Evolutionary conservation across 1,140 invertebrate species (phyloP), one percentile per base, ranked within the genome.

Genomic region (Agrilus planipennis): DNA sequence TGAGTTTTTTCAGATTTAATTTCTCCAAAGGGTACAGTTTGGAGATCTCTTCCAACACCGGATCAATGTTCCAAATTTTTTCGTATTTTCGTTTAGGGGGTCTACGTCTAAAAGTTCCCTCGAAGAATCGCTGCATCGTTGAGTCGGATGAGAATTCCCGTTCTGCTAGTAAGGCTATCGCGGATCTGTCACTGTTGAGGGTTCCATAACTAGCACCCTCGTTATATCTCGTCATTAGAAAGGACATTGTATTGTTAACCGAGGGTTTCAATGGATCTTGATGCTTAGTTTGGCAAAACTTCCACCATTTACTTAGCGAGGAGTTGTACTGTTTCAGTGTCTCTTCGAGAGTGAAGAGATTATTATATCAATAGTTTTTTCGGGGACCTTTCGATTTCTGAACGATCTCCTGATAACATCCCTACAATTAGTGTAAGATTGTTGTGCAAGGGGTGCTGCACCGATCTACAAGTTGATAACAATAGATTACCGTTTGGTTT

Each of bases 31-130:
- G 23, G 23, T 27, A 27, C 23, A 27, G 12, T 7, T 7, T 27
- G 7, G 7, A 9, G 12, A 27, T 27, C 7, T 27, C 7, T 27
- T 27, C 12, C 35, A 61, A 45, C 5, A 58, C 52, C 4, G 49
- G 16, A 21, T 47, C 28, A 2, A 51, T 46, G 34, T 60, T 52
- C 57, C 53, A 62, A 6, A 46, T 52, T 6, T 6, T 16, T 20
- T n/a, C 36, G 42, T 60, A 60, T 44, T 55, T 59, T 2, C 52
- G 51, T 21, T 16, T 21, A 2, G 31, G 12, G 7, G 56, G 56
- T 21, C 42, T 54, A 39, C 41, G 7, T 27, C 44, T 53, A 31
- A 25, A 54, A n/a, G 44, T 23, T 2, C 53, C 56, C 44, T 52
- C 57, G 2, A 57, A 35, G 31, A 58, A 52, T 22, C 55, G 34